These are phyloP conservation scores for Corythoichthys haematopterus DNA, from an alignment of 2,113 vertebrate species.

Conservation along the genomic window DNA sequence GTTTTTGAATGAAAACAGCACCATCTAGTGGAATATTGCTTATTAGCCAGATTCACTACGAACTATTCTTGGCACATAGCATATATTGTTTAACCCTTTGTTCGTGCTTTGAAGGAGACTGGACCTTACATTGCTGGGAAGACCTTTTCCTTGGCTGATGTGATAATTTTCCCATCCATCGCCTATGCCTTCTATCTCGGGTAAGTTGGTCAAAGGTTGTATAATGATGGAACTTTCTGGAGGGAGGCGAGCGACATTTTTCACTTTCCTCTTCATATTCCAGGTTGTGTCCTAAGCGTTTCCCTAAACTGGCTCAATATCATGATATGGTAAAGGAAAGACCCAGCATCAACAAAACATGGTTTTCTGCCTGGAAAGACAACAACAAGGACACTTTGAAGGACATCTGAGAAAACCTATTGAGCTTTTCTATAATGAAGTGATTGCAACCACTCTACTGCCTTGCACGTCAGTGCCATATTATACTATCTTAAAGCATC, in stretches of 20 bases:
- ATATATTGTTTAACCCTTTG: background rate
- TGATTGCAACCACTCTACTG: background rate
- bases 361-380: conserved; percentile 59
- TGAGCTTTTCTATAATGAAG: rapidly evolving
- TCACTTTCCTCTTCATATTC: background rate
- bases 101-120: background rate
- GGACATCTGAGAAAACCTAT: conserved; percentile 50
- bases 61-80: background rate
- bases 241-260: background rate
- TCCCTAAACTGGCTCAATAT: conserved; percentile 63
- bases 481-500: background rate
- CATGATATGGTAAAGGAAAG: conserved; percentile 56
- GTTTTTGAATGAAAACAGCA: background rate
- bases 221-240: background rate
- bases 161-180: conserved; percentile 45
- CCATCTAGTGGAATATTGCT: background rate
- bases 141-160: conserved; percentile 59
- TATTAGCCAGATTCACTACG: background rate
- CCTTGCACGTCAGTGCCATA: conserved; percentile 14
- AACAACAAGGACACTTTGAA: conserved; percentile 36
- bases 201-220: conserved; percentile 25
- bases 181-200: conserved; percentile 47
- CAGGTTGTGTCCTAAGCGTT: conserved; percentile 54
- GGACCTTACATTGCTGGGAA: conserved; percentile 52
- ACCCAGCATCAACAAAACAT: conserved; percentile 59